Conservation (phyloP, 2,113 vertebrate species). For the Carettochelys insculpta region DNA sequence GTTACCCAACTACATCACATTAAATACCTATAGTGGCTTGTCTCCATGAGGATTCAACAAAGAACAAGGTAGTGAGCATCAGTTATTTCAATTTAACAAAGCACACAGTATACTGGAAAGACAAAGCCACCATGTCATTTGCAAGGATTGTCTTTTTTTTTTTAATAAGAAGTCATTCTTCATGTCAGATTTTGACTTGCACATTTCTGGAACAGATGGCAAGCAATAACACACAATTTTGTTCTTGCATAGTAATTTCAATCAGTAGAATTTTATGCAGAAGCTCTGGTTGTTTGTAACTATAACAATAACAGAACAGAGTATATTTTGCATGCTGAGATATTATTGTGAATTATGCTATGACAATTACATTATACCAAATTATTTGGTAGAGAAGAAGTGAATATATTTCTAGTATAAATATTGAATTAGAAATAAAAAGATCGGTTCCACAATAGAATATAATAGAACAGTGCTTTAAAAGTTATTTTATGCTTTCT, state of each 20-base stretch:
- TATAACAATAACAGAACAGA: neutral
- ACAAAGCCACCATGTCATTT: neutral
- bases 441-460: neutral
- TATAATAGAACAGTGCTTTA: neutral
- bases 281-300: neutral
- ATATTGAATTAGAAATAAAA: neutral
- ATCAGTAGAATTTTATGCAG: neutral
- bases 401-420: neutral
- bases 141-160: neutral
- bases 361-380: neutral
- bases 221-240: neutral
- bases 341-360: neutral
- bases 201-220: conserved; percentile 18
- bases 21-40: neutral
- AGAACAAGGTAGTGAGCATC: neutral
- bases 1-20: neutral
- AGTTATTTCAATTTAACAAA: neutral
- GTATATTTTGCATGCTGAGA: neutral
- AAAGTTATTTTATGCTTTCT: neutral
- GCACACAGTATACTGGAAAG: neutral
- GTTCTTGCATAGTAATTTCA: neutral
- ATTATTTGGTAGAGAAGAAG: neutral
- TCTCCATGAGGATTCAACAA: neutral
- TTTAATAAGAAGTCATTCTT: neutral
- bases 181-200: neutral